Evolutionary conservation across 1,140 invertebrate genomes (phyloP).

Genomic region (Oryzaephilus surinamensis): DNA sequence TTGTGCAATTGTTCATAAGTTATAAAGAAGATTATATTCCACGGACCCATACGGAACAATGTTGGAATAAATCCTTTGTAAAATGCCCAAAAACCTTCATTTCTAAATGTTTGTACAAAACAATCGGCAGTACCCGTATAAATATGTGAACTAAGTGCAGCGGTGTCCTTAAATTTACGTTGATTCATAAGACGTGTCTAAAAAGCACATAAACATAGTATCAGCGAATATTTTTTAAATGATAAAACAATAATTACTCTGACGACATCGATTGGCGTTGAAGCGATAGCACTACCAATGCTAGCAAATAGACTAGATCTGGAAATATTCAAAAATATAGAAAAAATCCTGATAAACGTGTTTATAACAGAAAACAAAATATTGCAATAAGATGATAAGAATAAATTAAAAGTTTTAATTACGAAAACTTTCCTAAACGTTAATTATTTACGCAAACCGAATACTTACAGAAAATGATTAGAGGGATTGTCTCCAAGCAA

Average conservation of each 20-base stretch:
- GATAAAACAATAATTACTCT: slow-evolving; percentile 53
- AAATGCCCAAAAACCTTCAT: slow-evolving; percentile 69
- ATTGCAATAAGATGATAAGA: no score
- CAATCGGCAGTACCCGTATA: slow-evolving; percentile 85
- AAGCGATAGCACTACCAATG: slow-evolving; percentile 83
- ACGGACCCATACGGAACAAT: slow-evolving; percentile 71
- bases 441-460: background rate
- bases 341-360: no score
- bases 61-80: slow-evolving; percentile 81
- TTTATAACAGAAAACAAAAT: no score
- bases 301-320: slow-evolving; percentile 87
- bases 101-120: slow-evolving; percentile 68
- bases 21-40: slow-evolving; percentile 95
- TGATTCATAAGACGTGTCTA: slow-evolving; percentile 92
- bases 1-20: slow-evolving; percentile 86
- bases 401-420: no score
- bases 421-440: no score
- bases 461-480: slow-evolving; percentile 79
- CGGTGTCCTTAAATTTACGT: slow-evolving; percentile 48
- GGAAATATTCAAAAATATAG: slow-evolving; percentile 26
- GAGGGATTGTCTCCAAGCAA: slow-evolving; percentile 65
- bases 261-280: slow-evolving; percentile 91
- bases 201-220: slow-evolving; percentile 29
- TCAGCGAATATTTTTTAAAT: background rate
- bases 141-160: slow-evolving; percentile 42